phyloP scores from a whole-genome alignment of 2,888 invertebrate species.

The Heliconius ismenius region DNA sequence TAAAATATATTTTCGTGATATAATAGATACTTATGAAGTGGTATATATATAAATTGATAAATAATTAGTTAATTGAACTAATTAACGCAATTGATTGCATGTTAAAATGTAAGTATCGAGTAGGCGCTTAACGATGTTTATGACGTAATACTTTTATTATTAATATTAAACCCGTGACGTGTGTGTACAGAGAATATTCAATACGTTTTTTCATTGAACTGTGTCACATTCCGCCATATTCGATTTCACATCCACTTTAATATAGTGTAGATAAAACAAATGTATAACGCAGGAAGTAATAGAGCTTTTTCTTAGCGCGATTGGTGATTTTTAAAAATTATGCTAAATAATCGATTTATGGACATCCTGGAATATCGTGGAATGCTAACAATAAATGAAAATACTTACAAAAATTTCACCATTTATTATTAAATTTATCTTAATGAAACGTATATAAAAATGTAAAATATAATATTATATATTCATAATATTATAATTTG shows the following conservation, averaged over 20 bases:
- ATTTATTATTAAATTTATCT: not conserved
- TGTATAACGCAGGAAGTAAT: slow-evolving; percentile 21
- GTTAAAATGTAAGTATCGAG: not conserved
- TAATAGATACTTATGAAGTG: slow-evolving; percentile 13
- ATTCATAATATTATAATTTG: not conserved
- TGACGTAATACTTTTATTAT: slow-evolving; percentile 7
- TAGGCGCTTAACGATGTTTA: slow-evolving; percentile 19
- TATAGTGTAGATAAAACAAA: slow-evolving; percentile 14
- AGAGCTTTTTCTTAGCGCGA: slow-evolving; percentile 23
- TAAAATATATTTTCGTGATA: slow-evolving; percentile 22
- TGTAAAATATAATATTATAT: not conserved
- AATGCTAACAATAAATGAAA: not conserved
- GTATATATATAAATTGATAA: slow-evolving; percentile 17
- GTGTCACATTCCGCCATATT: slow-evolving; percentile 1
- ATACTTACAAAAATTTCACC: slow-evolving; percentile 8
- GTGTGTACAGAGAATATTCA: not conserved
- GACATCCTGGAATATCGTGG: not conserved
- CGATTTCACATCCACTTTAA: slow-evolving; percentile 5
- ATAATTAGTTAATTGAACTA: slow-evolving; percentile 11
- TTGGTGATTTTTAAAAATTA: slow-evolving; percentile 15
- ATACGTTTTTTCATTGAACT: not conserved
- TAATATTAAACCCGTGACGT: slow-evolving; percentile 2
- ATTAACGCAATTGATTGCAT: slow-evolving; percentile 16
- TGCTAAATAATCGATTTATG: slow-evolving; percentile 2
- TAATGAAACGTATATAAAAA: not conserved